Evolutionary conservation across 2,888 invertebrate genomes (phyloP), one percentile per base, ranked within the genome.

Genomic region (Cataglyphis rosenhaueri): DNA sequence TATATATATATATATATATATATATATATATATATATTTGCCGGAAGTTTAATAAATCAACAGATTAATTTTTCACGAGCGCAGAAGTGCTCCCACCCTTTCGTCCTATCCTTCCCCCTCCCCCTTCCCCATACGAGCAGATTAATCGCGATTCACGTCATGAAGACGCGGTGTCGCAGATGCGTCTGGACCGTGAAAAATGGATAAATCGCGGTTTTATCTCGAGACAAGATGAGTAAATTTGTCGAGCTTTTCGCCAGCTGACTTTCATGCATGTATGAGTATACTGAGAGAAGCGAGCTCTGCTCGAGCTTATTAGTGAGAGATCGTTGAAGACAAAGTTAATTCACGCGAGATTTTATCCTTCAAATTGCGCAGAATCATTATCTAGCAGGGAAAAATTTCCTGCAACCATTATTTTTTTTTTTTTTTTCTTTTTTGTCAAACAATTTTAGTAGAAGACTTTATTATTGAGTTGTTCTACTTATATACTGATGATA

Each of bases 11-110:
- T n/a, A 1, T 48, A 48, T n/a, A 6, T 48, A 48, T 48, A 6
- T 48, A 18, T 48, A 48, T 18, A 48, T 35, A 48, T 66, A 48
- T 48, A 48, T 21, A 21, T 21, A 66, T 66, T 66, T 10, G 65
- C 15, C 44, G 25, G 18, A 32, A 52, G n/a, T 68, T 68, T 68
- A 68, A 68, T 68, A 52, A 68, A 68, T 68, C 52, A 68, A 32
- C 38, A 57, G 55, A 57, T 73, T 57, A 75, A 82, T 73, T 73
- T 59, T 73, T 25, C 35, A 57, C 57, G 57, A 35, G 38, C 9
- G 21, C 32, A 25, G 18, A n/a, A 21, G 21, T 32, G 35, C 52
- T 35, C 9, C 52, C 15, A 52, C 0, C 52, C 29, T 29, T 52
- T 12, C 0, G 18, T 0, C 8, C 1, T 52, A n/a, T 15, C 15